Evolutionary conservation across 2,797 vertebrate species (phyloP).

Genomic region (Cyclopterus lumpus): DNA sequence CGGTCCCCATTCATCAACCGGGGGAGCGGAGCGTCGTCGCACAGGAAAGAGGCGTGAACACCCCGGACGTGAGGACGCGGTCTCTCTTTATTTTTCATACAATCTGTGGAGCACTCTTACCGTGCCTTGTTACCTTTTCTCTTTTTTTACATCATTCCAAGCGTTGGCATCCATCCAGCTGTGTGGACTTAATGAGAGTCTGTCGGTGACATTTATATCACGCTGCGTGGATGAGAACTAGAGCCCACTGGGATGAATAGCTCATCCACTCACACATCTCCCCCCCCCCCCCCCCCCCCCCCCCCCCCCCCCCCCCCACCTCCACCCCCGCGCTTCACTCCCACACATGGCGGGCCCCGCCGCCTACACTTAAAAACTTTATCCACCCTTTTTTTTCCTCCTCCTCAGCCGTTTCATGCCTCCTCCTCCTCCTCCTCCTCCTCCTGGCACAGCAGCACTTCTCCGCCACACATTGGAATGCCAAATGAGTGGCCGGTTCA

Average conservation of each 20-base stretch:
- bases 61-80: no score
- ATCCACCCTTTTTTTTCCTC: conserved; percentile 1
- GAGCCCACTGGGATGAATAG: conserved; percentile 64
- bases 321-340: no score
- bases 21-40: conserved; percentile 13
- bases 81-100: no score
- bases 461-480: neutral
- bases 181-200: conserved; percentile 61
- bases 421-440: neutral
- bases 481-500: neutral
- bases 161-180: conserved; percentile 51
- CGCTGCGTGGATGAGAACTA: conserved; percentile 52
- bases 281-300: neutral
- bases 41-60: conserved; percentile 2
- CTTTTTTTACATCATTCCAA: conserved; percentile 47
- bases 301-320: neutral
- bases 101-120: neutral
- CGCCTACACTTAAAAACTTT: conserved; percentile 42
- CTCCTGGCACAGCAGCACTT: neutral
- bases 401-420: conserved; percentile 1
- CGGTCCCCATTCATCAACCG: conserved; percentile 51
- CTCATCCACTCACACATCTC: conserved; percentile 57
- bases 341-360: no score
- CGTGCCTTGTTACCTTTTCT: neutral
- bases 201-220: conserved; percentile 76